Percentiles rank a stretch among this genome's conserved stretches.
phyloP scores from a whole-genome alignment of 2,888 invertebrate species.

The Petrolisthes cinctipes region DNA sequence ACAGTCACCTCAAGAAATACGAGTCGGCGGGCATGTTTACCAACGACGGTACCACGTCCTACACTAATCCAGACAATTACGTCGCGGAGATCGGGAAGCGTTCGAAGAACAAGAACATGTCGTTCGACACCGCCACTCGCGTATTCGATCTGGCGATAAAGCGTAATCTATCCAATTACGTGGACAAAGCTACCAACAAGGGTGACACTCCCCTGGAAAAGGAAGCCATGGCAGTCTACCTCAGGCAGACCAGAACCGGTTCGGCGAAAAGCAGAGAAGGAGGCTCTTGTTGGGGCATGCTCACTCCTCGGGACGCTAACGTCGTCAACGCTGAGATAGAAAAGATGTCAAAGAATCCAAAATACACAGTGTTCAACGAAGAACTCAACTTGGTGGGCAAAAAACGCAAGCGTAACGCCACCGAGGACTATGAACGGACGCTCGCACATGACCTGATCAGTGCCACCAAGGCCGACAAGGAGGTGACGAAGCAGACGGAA shows the following conservation, averaged over 20 bases:
- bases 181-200: background rate
- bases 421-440: background rate
- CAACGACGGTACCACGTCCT: background rate
- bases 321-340: background rate
- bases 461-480: background rate
- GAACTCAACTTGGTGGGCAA: background rate
- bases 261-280: background rate
- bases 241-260: background rate
- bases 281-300: background rate
- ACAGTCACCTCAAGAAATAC: background rate
- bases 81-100: background rate
- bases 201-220: background rate
- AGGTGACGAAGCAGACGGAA: background rate
- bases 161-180: background rate
- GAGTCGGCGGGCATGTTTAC: background rate
- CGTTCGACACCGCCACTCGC: background rate
- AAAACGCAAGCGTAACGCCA: background rate
- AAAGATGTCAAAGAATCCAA: background rate
- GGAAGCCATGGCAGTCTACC: background rate
- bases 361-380: background rate
- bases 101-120: background rate
- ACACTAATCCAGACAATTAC: background rate
- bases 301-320: background rate
- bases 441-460: background rate
- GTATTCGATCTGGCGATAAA: background rate